Evolutionary conservation across 2,113 vertebrate species (phyloP).

Genomic region (Octodon degus): DNA sequence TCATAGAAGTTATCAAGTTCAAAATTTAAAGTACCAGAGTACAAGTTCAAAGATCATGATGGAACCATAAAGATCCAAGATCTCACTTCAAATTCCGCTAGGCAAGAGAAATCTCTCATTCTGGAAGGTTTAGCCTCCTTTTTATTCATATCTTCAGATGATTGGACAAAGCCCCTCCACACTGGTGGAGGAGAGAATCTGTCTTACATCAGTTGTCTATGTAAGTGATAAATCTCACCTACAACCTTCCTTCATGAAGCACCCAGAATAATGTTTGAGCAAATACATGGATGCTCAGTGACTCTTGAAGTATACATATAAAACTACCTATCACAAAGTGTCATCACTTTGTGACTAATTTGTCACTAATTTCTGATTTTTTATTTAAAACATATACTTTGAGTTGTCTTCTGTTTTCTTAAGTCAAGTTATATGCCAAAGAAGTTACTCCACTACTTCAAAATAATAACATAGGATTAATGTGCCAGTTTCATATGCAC

Average conservation of each 20-base stretch:
- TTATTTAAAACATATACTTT: not conserved
- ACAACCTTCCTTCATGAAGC: not conserved
- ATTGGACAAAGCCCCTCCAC: not conserved
- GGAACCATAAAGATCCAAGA: not conserved
- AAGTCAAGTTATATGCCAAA: not conserved
- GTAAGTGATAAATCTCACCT: not conserved
- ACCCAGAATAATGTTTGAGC: not conserved
- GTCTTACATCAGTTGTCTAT: not conserved
- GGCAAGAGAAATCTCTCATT: not conserved
- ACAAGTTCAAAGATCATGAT: not conserved
- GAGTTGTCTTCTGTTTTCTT: not conserved
- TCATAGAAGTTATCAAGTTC: not conserved
- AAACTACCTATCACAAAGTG: not conserved
- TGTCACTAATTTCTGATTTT: not conserved
- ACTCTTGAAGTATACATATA: not conserved
- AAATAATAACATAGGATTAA: constrained; percentile 23
- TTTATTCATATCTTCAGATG: not conserved
- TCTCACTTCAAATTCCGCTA: not conserved
- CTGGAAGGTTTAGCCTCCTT: not conserved
- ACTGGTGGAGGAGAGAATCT: not conserved
- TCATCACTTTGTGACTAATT: not conserved
- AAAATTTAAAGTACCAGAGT: not conserved
- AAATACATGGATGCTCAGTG: not conserved
- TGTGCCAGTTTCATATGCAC: not conserved
- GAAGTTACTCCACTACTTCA: not conserved